Base-by-base conservation (phyloP, 2,113 vertebrate genomes). In the Ramphastos sulfuratus region DNA sequence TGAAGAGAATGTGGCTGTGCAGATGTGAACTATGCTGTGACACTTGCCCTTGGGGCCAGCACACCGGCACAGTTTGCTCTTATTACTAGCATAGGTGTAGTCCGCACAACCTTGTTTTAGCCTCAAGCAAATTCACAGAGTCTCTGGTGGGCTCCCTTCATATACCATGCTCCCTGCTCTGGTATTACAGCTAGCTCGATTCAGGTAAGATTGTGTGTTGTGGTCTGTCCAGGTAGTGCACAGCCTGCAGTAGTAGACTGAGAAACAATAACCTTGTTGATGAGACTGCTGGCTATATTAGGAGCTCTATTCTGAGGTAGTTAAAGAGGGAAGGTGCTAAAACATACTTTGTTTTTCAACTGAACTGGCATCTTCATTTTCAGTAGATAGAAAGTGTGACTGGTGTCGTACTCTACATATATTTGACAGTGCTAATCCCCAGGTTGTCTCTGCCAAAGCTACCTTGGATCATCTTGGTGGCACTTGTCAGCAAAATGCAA, bases 81-180 rank as follows among this genome's bases (percentile, higher is more conserved):
- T 58, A 28, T 54, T 65, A 14, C 33, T 23, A 19, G 18, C 23
- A 13, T 0, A 42, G 23, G 18, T 24, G 0, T 5, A 81, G 52
- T 64, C 64, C 80, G 55, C 2, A 0, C 35, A 80, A 60, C 11
- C 31, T 5, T 0, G 19, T 30, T 84, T 89, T 84, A 78, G 73
- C 58, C 4, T 0, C 7, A 14, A 74, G 37, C 64, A 71, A 66
- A 28, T 48, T 81, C 55, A 70, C 5, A 2, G 18, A 1, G 14
- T 50, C 31, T 33, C 65, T 74, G 56, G 24, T 42, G 37, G 65
- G 42, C n/a, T 90, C 37, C 15, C 20, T 59, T 77, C 60, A 88
- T 39, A 67, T 12, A 37, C 52, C 65, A 42, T 44, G 15, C 10
- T 73, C n/a, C 27, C 79, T 80, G 63, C 44, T 18, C 2, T 33